phyloP scores from a whole-genome alignment of 2,888 invertebrate species.

The Myathropa florea region DNA sequence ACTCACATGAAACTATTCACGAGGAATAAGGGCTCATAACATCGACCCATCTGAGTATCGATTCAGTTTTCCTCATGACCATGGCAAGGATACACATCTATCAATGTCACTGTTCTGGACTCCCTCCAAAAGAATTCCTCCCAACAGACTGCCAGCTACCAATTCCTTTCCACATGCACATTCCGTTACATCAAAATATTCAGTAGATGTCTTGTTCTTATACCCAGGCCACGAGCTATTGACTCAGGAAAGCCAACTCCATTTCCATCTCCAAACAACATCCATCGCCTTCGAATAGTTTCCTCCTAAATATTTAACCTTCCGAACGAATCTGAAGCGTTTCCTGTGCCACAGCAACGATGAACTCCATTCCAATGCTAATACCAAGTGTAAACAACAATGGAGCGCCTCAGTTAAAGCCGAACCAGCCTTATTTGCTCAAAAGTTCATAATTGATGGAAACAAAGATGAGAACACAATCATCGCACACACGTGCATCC shows the following conservation, averaged over 20 bases:
- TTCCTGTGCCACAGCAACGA: slow-evolving; percentile 12
- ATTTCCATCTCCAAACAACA: not conserved
- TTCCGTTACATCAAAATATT: not conserved
- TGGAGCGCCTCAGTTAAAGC: slow-evolving; percentile 6
- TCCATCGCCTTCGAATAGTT: not conserved
- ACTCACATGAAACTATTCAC: no score
- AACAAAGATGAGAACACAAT: slow-evolving; percentile 54
- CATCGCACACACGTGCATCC: not conserved
- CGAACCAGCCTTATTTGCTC: slow-evolving; percentile 27
- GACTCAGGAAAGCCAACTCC: not conserved
- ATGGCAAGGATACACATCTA: no score
- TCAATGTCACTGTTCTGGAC: no score
- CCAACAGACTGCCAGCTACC: no score
- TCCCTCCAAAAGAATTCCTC: no score
- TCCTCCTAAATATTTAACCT: not conserved
- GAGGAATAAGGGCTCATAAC: no score
- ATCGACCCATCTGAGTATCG: no score
- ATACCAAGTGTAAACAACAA: slow-evolving; percentile 41
- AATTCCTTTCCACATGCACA: not conserved
- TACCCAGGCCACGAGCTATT: not conserved
- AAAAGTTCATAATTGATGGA: slow-evolving; percentile 56
- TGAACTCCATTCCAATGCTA: slow-evolving; percentile 25
- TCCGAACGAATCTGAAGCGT: slow-evolving; percentile 8
- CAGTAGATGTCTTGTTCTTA: not conserved
- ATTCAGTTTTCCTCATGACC: no score